Conservation (phyloP, 2,113 vertebrate species). For the Apodemus speciosus region DNA sequence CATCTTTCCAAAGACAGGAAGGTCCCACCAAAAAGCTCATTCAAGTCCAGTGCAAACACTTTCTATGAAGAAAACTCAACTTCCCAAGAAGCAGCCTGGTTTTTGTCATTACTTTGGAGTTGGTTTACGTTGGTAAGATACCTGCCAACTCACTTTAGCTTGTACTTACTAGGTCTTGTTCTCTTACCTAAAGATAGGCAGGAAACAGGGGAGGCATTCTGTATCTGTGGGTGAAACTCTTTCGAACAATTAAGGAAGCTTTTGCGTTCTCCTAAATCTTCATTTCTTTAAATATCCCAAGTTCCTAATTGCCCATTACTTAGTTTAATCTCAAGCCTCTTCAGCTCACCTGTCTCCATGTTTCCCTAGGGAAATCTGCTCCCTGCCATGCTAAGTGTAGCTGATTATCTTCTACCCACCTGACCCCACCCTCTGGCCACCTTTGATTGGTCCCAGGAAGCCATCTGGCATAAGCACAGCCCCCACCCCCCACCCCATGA, state of each 20-base stretch:
- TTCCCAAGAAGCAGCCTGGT: neutral
- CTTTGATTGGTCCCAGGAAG: neutral
- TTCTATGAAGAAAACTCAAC: neutral
- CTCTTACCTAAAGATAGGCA: neutral
- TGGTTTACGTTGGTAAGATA: neutral
- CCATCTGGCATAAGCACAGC: neutral
- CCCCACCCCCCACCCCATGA: neutral
- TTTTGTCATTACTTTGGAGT: neutral
- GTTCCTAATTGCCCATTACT: conserved; percentile 45
- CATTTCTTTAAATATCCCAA: conserved; percentile 60
- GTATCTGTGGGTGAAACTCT: neutral
- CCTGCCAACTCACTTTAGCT: neutral
- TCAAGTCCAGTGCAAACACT: neutral
- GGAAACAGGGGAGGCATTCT: neutral
- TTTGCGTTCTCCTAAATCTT: conserved; percentile 25
- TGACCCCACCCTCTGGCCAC: neutral
- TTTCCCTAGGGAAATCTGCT: neutral
- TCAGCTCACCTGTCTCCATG: neutral
- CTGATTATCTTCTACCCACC: neutral
- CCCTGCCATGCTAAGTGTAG: neutral
- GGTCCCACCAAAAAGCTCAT: neutral
- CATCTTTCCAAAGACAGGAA: conserved; percentile 9
- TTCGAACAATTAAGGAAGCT: conserved; percentile 30
- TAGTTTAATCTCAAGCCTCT: conserved; percentile 18
- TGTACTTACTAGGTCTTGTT: neutral